Conservation (phyloP, 2,113 vertebrate genomes). For the Eulemur macaco region DNA sequence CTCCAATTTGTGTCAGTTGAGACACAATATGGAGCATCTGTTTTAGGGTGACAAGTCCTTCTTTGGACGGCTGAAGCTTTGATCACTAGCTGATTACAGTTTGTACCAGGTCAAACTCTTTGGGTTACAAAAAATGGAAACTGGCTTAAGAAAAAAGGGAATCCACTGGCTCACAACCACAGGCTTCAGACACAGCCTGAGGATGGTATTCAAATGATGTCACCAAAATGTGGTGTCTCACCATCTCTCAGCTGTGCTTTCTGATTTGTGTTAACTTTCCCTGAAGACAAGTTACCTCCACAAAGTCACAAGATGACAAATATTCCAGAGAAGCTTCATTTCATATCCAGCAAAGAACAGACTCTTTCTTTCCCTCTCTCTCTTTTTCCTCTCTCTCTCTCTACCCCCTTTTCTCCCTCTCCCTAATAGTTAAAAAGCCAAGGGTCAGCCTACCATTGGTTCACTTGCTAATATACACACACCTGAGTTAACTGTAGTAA, state of each 20-base stretch:
- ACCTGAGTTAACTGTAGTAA: background rate
- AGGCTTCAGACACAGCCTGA: background rate
- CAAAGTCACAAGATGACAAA: background rate
- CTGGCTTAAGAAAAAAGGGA: background rate
- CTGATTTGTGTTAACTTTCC: background rate
- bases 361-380: fast-evolving
- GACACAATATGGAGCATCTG: background rate
- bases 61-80: background rate
- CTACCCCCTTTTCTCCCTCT: background rate
- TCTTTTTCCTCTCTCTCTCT: fast-evolving
- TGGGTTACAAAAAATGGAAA: background rate
- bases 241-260: background rate
- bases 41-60: background rate
- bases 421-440: background rate
- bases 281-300: background rate
- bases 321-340: background rate
- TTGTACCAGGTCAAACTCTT: background rate
- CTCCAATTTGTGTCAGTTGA: background rate
- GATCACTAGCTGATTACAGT: background rate
- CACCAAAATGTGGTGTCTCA: background rate
- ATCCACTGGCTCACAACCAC: fast-evolving
- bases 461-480: background rate
- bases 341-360: background rate
- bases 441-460: background rate
- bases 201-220: background rate